phyloP scores from a whole-genome alignment of 2,888 invertebrate genomes.

The Colletes collaris region DNA sequence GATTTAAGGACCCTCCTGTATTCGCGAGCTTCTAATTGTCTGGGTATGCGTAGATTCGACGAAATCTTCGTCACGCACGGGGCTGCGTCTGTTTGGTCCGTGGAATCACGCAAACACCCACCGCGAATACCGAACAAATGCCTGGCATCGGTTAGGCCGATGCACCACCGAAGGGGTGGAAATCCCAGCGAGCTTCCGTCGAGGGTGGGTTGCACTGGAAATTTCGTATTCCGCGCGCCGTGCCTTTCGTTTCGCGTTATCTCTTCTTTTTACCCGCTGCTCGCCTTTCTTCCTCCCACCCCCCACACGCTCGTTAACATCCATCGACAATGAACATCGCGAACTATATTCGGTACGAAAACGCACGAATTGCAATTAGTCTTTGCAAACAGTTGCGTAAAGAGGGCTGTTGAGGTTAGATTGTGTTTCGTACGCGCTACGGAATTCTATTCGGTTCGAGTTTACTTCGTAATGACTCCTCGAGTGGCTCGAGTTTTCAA shows the following conservation, averaged over 20 bases:
- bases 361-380: no score
- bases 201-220: constrained; percentile 6
- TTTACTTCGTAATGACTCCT: no score
- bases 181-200: constrained; percentile 54
- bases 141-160: constrained; percentile 37
- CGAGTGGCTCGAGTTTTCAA: no score
- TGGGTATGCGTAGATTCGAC: constrained; percentile 43
- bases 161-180: constrained; percentile 41
- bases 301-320: neutral
- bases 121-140: constrained; percentile 55
- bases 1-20: constrained; percentile 33
- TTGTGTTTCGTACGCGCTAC: no score
- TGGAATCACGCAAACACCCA: constrained; percentile 62
- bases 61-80: constrained; percentile 46
- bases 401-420: neutral
- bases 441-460: no score
- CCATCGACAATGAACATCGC: neutral
- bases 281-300: neutral
- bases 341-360: neutral
- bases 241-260: constrained; percentile 27
- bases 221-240: constrained; percentile 60
- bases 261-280: neutral
- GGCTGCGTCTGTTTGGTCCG: constrained; percentile 31
- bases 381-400: neutral
- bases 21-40: constrained; percentile 28